Conservation (phyloP, 2,113 vertebrate genomes). For the Leptobrachium leishanense region DNA sequence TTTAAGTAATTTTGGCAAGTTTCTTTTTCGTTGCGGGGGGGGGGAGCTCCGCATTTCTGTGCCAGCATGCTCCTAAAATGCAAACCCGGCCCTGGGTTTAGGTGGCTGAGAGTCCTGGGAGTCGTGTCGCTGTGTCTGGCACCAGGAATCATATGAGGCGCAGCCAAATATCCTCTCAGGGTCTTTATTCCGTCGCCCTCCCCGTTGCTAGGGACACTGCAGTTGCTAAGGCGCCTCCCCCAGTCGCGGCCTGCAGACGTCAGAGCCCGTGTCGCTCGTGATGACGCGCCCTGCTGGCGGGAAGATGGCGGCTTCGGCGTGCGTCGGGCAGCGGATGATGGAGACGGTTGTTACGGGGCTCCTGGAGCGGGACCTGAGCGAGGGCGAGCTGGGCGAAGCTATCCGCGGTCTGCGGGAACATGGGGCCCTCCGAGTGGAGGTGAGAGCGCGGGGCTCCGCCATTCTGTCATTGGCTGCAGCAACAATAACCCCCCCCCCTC, state of each 20-base stretch:
- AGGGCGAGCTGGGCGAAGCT: conserved; percentile 28
- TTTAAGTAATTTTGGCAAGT: too few species aligned
- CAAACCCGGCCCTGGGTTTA: too few species aligned
- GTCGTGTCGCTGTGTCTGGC: too few species aligned
- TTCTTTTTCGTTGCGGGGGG: too few species aligned
- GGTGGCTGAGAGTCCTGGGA: too few species aligned
- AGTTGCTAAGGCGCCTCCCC: neutral
- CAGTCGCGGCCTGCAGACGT: neutral
- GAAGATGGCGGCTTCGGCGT: conserved; percentile 36
- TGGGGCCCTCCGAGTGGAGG: conserved; percentile 30
- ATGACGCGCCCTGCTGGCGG: conserved; percentile 19
- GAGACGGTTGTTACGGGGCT: conserved; percentile 28
- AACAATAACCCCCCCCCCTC: neutral
- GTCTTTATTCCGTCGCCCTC: neutral
- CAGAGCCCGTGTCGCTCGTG: neutral
- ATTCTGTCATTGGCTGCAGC: too few species aligned
- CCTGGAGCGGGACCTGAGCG: conserved; percentile 25
- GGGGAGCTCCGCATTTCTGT: too few species aligned
- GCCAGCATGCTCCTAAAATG: too few species aligned
- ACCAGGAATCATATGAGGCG: too few species aligned
- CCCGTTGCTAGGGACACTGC: neutral
- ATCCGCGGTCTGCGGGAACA: conserved; percentile 39
- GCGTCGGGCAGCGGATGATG: conserved; percentile 29
- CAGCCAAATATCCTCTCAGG: too few species aligned
- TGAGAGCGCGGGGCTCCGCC: neutral